Evolutionary conservation across 2,888 invertebrate species (phyloP).

Genomic region (Diaphora mendica): DNA sequence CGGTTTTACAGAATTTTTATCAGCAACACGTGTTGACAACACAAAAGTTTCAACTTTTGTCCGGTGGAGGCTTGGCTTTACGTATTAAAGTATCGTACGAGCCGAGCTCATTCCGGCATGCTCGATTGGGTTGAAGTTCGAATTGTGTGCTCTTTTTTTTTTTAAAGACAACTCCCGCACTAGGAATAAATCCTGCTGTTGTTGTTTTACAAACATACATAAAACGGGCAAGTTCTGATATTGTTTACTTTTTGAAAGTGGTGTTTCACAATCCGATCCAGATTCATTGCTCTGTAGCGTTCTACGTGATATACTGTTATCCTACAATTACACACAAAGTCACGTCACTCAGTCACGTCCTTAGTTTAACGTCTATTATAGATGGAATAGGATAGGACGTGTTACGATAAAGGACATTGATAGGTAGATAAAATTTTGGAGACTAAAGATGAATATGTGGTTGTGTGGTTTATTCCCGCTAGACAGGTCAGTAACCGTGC

Average conservation of each 20-base stretch:
- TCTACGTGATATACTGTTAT: neutral
- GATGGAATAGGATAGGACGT: neutral
- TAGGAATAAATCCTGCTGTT: too few species aligned
- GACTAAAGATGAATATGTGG: neutral
- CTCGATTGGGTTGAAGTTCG: too few species aligned
- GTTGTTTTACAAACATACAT: too few species aligned
- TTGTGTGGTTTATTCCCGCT: neutral
- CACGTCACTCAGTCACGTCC: neutral
- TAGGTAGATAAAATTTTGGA: neutral
- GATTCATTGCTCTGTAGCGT: neutral
- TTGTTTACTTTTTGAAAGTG: neutral
- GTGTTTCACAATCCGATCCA: neutral
- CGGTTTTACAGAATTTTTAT: too few species aligned
- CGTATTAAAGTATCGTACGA: too few species aligned
- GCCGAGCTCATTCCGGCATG: too few species aligned
- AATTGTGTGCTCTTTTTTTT: too few species aligned
- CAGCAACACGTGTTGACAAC: too few species aligned
- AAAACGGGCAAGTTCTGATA: too few species aligned
- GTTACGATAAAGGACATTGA: neutral
- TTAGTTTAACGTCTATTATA: neutral
- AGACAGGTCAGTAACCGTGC: neutral
- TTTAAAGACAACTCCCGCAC: too few species aligned
- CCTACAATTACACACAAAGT: neutral
- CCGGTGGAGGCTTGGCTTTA: too few species aligned
- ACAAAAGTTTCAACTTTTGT: too few species aligned